Evolutionary conservation across 2,113 vertebrate genomes (phyloP).

Genomic region (Indri indri): DNA sequence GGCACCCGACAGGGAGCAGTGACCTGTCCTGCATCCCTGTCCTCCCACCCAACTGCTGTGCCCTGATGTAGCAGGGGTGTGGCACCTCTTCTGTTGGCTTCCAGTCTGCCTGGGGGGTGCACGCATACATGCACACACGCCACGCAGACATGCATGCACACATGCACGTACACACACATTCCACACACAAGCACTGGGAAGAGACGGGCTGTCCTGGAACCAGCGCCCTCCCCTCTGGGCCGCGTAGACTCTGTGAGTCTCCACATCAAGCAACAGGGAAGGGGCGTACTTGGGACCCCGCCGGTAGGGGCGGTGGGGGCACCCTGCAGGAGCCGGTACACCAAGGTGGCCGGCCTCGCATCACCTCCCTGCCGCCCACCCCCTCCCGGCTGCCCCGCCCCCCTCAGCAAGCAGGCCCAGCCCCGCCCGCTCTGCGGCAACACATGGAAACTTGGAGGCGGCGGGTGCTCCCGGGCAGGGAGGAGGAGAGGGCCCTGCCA

Average conservation of each 20-base stretch:
- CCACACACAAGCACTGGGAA: too few species aligned
- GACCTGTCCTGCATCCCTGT: accelerated
- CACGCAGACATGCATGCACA: accelerated
- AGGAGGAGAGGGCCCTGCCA: conserved; percentile 7
- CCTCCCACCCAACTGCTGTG: accelerated
- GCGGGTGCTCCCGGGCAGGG: conserved; percentile 55
- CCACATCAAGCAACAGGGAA: neutral
- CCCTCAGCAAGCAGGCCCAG: neutral
- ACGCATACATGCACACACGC: accelerated
- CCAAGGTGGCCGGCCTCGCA: neutral
- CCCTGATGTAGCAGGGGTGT: accelerated
- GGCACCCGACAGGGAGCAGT: neutral
- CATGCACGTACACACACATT: neutral
- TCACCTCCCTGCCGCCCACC: neutral
- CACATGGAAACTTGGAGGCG: neutral
- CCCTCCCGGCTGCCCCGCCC: accelerated
- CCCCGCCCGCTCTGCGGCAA: neutral
- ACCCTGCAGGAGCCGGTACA: neutral
- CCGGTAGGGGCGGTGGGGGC: accelerated
- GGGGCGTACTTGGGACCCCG: neutral
- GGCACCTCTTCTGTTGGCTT: accelerated
- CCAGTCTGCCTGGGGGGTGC: neutral
- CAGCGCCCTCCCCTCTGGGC: accelerated
- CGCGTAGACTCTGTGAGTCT: accelerated
- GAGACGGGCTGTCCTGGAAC: accelerated